Percentiles rank a stretch among this genome's conserved stretches.
These are phyloP conservation scores for Myotis daubentonii DNA, from an alignment of 2,797 vertebrate genomes.

Conservation along the genomic window DNA sequence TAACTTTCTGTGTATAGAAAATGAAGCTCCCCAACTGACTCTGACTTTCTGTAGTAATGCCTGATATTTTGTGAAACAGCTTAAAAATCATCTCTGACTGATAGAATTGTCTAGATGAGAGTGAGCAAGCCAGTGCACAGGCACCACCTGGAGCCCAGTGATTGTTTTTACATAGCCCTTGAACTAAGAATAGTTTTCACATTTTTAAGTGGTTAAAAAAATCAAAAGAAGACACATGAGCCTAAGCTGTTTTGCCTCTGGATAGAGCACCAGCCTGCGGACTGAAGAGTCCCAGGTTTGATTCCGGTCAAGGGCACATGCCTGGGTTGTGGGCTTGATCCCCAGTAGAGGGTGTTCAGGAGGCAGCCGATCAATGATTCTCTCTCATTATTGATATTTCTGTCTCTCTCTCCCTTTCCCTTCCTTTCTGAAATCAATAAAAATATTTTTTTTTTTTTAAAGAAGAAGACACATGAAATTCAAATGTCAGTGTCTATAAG, in stretches of 20 bases:
- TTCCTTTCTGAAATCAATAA: no score
- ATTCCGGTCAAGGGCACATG: no score
- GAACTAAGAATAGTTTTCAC: constrained; percentile 22
- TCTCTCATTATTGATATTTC: no score
- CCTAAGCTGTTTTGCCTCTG: no score
- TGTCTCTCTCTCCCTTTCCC: no score
- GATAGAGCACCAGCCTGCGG: no score
- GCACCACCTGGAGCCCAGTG: not conserved
- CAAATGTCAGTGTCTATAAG: not conserved
- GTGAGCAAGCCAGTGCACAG: not conserved
- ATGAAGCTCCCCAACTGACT: not conserved
- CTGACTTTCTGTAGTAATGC: constrained; percentile 39
- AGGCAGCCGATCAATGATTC: no score
- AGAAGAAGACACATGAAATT: constrained; percentile 24
- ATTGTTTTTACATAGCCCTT: not conserved
- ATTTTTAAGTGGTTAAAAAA: constrained; percentile 45
- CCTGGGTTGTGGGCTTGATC: no score
- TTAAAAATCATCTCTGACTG: constrained; percentile 40
- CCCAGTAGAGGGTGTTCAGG: no score
- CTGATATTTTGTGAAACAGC: constrained; percentile 30
- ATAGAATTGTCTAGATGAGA: constrained; percentile 43
- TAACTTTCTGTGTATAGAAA: not conserved
- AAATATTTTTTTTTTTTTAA: not conserved
- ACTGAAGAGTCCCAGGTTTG: no score
- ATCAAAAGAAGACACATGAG: not conserved